These are phyloP conservation scores for Mantis religiosa DNA, from an alignment of 2,888 invertebrate genomes.

Conservation along the genomic window DNA sequence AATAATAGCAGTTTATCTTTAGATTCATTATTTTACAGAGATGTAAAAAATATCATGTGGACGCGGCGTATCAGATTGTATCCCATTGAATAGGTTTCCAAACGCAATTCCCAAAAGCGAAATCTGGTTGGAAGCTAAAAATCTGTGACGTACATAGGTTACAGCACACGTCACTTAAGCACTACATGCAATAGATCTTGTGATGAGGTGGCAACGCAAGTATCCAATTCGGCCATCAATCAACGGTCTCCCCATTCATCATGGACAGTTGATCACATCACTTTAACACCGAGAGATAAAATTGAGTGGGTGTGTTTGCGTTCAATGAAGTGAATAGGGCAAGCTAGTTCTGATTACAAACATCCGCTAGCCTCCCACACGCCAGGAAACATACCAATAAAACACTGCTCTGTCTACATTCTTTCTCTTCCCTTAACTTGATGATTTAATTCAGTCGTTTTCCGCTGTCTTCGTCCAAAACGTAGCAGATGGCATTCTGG, in stretches of 20 bases:
- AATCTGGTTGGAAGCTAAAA: too few relatives aligned
- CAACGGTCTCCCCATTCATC: not conserved
- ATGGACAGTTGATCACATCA: not conserved
- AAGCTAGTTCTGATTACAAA: not conserved
- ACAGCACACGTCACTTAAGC: not conserved
- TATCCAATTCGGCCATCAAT: not conserved
- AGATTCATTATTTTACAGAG: too few relatives aligned
- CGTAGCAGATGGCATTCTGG: too few relatives aligned
- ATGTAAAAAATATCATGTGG: too few relatives aligned
- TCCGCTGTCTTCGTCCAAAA: too few relatives aligned
- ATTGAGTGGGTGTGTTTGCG: not conserved
- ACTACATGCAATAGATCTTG: not conserved
- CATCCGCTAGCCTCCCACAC: not conserved
- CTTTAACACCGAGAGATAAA: not conserved
- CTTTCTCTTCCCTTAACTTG: not conserved
- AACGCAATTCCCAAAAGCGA: too few relatives aligned
- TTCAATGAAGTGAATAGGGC: not conserved
- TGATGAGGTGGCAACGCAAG: not conserved
- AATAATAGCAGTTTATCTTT: too few relatives aligned
- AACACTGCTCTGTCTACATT: not conserved
- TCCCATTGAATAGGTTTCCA: too few relatives aligned
- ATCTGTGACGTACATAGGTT: too few relatives aligned
- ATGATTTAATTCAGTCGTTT: too few relatives aligned
- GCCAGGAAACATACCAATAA: not conserved
- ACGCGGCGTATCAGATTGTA: too few relatives aligned